Conservation (phyloP, 2,113 vertebrate species). For the Silurus glanis region DNA sequence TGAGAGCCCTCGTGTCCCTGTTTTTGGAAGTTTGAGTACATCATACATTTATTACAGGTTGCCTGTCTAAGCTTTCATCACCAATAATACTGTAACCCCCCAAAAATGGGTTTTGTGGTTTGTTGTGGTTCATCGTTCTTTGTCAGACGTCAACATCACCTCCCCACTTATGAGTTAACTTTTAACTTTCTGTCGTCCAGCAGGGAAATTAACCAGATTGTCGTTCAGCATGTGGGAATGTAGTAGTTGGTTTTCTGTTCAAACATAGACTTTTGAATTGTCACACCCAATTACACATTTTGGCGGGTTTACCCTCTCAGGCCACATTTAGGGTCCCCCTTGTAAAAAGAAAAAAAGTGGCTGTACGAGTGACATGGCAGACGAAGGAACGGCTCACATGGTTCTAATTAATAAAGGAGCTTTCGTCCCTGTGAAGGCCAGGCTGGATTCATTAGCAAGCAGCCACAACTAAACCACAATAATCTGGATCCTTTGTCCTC, state of each 20-base stretch:
- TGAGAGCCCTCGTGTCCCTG: neutral
- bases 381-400: slow-evolving; percentile 41
- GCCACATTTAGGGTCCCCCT: neutral
- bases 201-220: neutral
- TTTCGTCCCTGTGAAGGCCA: slow-evolving; percentile 44
- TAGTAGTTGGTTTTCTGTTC: slow-evolving; percentile 23
- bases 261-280: slow-evolving; percentile 27
- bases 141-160: neutral
- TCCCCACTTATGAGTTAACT: neutral
- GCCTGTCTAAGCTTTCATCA: neutral
- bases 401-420: slow-evolving; percentile 52
- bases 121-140: neutral
- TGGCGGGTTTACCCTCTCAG: slow-evolving; percentile 1
- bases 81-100: neutral
- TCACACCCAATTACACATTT: slow-evolving; percentile 16
- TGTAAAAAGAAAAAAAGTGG: slow-evolving; percentile 9
- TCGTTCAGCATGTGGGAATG: slow-evolving; percentile 8
- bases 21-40: neutral
- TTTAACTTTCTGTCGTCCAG: slow-evolving; percentile 2
- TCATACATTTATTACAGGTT: neutral
- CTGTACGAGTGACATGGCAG: slow-evolving; percentile 39
- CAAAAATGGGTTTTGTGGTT: neutral
- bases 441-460: slow-evolving; percentile 40
- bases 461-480: slow-evolving; percentile 37
- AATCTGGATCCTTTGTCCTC: slow-evolving; percentile 35